A percentile compares a stretch with the other conserved stretches of the same genome.
These are phyloP conservation scores for Toxostoma redivivum DNA, from an alignment of 2,113 vertebrate species.

Conservation along the genomic window DNA sequence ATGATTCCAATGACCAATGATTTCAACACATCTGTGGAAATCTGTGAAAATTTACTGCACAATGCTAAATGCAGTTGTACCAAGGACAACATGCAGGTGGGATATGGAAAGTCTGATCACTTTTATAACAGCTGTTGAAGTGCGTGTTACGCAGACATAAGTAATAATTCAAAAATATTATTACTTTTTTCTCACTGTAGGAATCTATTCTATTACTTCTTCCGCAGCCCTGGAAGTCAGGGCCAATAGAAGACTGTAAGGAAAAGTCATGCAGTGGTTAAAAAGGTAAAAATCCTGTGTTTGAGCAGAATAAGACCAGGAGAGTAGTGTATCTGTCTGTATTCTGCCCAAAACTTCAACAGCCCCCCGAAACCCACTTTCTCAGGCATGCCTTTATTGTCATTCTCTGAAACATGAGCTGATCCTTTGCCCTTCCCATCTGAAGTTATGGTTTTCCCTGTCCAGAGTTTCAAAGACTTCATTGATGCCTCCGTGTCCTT, in stretches of 20 bases:
- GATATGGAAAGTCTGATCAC: background rate
- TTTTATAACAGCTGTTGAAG: background rate
- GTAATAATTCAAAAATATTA: background rate
- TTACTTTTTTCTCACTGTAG: background rate
- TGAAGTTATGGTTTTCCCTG: background rate
- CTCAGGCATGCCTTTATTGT: background rate
- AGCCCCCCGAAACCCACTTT: background rate
- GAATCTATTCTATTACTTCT: background rate
- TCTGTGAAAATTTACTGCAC: background rate
- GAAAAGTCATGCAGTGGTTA: background rate
- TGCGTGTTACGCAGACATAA: accelerated
- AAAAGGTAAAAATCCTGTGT: background rate
- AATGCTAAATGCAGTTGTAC: background rate
- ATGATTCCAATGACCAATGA: background rate
- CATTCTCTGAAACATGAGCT: background rate
- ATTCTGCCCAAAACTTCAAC: background rate
- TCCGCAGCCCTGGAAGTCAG: background rate
- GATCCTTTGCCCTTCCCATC: background rate
- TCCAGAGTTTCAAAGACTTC: background rate
- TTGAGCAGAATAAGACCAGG: background rate
- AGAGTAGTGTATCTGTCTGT: background rate
- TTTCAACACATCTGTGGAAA: background rate
- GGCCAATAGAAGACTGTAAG: background rate
- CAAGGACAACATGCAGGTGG: background rate
- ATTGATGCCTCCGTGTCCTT: background rate